Evolutionary conservation across 2,797 vertebrate genomes (phyloP).

Genomic region (Gymnopithys bicolor): DNA sequence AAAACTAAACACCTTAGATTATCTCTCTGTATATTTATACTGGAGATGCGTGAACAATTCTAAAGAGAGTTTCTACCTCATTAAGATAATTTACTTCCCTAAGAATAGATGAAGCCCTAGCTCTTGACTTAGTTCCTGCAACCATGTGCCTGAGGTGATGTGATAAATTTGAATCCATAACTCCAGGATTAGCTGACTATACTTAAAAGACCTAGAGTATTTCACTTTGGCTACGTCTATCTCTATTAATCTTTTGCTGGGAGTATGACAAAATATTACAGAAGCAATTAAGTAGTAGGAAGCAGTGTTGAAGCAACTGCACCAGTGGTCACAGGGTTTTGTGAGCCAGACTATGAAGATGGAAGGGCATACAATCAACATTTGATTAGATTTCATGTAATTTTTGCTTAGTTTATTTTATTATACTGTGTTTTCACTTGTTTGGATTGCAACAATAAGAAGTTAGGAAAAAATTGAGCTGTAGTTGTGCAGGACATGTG

Average conservation of each 20-base stretch:
- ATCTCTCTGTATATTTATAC: neutral
- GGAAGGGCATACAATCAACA: accelerated
- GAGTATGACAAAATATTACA: neutral
- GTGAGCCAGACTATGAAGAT: neutral
- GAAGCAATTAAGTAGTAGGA: neutral
- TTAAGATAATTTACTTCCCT: neutral
- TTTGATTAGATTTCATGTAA: neutral
- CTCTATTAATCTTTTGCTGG: neutral
- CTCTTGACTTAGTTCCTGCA: neutral
- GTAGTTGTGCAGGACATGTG: neutral
- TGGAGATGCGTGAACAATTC: neutral
- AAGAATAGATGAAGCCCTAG: neutral
- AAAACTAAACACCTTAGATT: neutral
- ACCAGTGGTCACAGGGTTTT: neutral
- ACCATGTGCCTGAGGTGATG: neutral
- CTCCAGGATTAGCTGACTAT: neutral
- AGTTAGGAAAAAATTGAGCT: neutral
- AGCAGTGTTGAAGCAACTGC: neutral
- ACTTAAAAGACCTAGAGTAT: neutral
- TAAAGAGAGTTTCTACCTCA: neutral
- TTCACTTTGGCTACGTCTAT: neutral
- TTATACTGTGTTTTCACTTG: neutral
- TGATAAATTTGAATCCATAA: neutral
- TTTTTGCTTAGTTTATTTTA: neutral
- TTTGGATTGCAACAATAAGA: neutral